Evolutionary conservation across 2,797 vertebrate species (phyloP), one percentile per base, ranked within the genome.

Genomic region (Gymnodraco acuticeps): DNA sequence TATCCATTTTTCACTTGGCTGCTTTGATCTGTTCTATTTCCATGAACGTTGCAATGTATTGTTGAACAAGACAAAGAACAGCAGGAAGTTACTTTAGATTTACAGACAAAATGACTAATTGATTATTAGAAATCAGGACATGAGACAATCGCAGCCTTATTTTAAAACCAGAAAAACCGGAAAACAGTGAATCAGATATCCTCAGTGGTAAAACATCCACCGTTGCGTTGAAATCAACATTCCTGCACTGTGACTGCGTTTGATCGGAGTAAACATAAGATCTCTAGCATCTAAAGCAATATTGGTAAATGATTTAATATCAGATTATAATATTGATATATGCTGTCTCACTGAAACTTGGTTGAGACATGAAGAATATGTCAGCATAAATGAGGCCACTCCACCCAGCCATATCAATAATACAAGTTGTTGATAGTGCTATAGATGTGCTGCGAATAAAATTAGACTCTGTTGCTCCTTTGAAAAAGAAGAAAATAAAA

Each of bases 181-280:
- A 85, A 51, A 61, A 70, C 41, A 52, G 61, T 53, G 62, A 83
- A 61, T 84, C 76, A 75, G 56, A 77, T 16, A 65, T 80, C 75
- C 63, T 75, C 77, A 62, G 51, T 15, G 48, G 52, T 62, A 27
- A 79, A 73, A 74, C 71, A 75, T 58, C n/a, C 67, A 64, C 52
- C 3, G 63, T 82, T 75, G 60, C 67, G 12, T 60, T 77, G 31
- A 77, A 84, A 84, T 89, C 78, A 70, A 68, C 84, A 86, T 88
- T 86, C 83, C 80, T 58, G 71, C 77, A 67, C 82, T 68, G 42
- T 89, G 87, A 89, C 87, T 50, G 14, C 75, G 64, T 85, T 43
- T 78, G 75, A 91, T 87, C 46, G 75, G 70, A 79, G 64, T 64
- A 79, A 89, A 86, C 84, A 85, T n/a, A n/a, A n/a, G n/a, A n/a